Evolutionary conservation across 2,797 vertebrate genomes (phyloP).

Genomic region (Coregonus sp.): DNA sequence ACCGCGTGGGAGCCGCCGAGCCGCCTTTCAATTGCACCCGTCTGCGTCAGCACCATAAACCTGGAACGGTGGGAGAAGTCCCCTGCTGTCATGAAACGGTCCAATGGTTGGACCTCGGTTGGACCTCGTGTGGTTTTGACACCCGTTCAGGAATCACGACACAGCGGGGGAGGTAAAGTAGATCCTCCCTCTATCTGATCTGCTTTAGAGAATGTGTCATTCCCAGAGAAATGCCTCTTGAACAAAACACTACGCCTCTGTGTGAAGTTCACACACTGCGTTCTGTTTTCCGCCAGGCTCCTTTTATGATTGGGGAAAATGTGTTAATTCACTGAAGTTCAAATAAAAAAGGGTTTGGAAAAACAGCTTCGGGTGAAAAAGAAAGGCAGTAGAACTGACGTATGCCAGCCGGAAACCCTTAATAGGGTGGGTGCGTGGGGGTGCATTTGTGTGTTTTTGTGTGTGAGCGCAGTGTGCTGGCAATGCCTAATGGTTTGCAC

Average conservation of each 20-base stretch:
- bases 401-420: conserved; percentile 58
- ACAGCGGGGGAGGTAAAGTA: conserved; percentile 33
- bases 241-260: conserved; percentile 52
- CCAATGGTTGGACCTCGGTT: neutral
- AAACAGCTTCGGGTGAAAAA: conserved; percentile 39
- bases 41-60: conserved; percentile 48
- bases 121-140: conserved; percentile 48
- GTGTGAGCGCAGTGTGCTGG: conserved; percentile 46
- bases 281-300: conserved; percentile 25
- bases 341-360: conserved; percentile 29
- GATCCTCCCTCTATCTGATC: neutral
- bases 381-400: conserved; percentile 18
- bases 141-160: conserved; percentile 37
- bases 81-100: conserved; percentile 25
- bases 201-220: conserved; percentile 41
- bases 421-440: conserved; percentile 47
- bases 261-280: conserved; percentile 17
- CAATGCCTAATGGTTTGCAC: conserved; percentile 71
- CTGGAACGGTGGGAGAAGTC: conserved; percentile 43
- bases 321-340: conserved; percentile 36
- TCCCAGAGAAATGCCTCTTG: conserved; percentile 42
- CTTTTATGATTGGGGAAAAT: conserved; percentile 36
- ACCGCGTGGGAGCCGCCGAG: neutral
- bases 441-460: neutral
- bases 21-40: conserved; percentile 30